Conservation (phyloP, 2,888 invertebrate genomes). For the Caenorhabditis auriculariae region DNA sequence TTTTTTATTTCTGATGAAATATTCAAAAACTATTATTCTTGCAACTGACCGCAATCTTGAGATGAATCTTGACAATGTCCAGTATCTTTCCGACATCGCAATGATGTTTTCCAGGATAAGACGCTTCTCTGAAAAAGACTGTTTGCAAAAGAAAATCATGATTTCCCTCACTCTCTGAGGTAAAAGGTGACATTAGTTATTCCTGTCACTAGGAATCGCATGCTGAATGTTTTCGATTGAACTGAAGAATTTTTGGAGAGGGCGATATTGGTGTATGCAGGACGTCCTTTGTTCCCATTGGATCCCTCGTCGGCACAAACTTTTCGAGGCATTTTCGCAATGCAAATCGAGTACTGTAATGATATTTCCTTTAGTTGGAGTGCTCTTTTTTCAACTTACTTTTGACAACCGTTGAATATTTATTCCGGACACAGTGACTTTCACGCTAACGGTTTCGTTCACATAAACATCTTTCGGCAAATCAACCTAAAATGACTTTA, state of each 20-base stretch:
- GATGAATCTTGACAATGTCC: slow-evolving; percentile 11
- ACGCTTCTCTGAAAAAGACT: slow-evolving; percentile 12
- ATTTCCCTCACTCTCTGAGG: slow-evolving; percentile 25
- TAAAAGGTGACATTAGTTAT: slow-evolving; percentile 30
- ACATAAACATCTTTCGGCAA: slow-evolving; percentile 54
- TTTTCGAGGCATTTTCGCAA: slow-evolving; percentile 32
- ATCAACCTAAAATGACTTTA: slow-evolving; percentile 42
- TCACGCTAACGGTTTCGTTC: slow-evolving; percentile 57
- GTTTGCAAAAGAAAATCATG: neutral
- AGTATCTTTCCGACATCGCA: slow-evolving; percentile 25
- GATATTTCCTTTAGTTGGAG: slow-evolving; percentile 7
- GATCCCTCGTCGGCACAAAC: slow-evolving; percentile 46
- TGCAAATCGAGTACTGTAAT: slow-evolving; percentile 34
- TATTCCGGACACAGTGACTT: slow-evolving; percentile 46
- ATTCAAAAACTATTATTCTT: neutral
- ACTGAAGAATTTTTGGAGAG: slow-evolving; percentile 25
- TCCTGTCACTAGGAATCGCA: slow-evolving; percentile 38
- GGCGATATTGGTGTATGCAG: slow-evolving; percentile 40
- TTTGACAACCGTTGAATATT: slow-evolving; percentile 6
- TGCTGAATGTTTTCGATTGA: slow-evolving; percentile 45
- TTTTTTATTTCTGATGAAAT: neutral
- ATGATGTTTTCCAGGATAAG: slow-evolving; percentile 24
- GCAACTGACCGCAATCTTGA: slow-evolving; percentile 8
- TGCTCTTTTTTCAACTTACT: slow-evolving; percentile 2
- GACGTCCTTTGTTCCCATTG: slow-evolving; percentile 31